Base-by-base conservation (phyloP, 2,888 invertebrate species). In the Branchinecta sandiegonensis region DNA sequence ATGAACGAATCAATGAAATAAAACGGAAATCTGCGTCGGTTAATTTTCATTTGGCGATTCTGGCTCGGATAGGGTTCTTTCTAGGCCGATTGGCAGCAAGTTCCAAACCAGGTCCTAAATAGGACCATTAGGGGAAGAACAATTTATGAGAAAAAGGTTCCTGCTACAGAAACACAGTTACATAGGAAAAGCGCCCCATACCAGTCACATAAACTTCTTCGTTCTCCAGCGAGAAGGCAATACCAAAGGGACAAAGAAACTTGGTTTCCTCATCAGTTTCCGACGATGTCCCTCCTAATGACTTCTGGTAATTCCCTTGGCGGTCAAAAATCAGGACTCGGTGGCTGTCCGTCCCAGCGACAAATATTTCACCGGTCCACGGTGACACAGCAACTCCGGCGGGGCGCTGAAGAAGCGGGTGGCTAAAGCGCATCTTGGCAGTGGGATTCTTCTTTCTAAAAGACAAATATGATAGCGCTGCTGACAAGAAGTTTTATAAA, bases 331-430 rank as follows among this genome's bases (percentile, higher is more conserved):
- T 80, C 67, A 83, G 80, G 65, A 81, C 77, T 67, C 81, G 77
- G 72, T 80, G 79, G 72, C 79, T 80, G 72, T 85, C 85, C 65
- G 84, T 84, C 73, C 87, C 87, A 72, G 86, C 84, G 3, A 86
- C 84, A 72, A 85, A 86, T 65, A 88, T 81, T 66, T 83, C 80
- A 67, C 83, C 82, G 71, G 80, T 80, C 81, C 85, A 85, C 0
- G 84, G 84, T 48, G 86, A 81, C 12, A 85, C 78, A 0, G 83
- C 84, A 0, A 89, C 78, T 1, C 88, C 88, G 37, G 85, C 82
- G 0, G 88, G 88, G 73, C 87, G 80, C 1, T 83, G 81, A 14
- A 76, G 71, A 10, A 65, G 81, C 80, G 76, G 83, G 81, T 56
- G 80, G 79, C 83, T 83, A 81, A 46, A 69, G 9, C 81, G 76